Evolutionary conservation across 2,797 vertebrate species (phyloP).

Genomic region (Sebastes itinus): DNA sequence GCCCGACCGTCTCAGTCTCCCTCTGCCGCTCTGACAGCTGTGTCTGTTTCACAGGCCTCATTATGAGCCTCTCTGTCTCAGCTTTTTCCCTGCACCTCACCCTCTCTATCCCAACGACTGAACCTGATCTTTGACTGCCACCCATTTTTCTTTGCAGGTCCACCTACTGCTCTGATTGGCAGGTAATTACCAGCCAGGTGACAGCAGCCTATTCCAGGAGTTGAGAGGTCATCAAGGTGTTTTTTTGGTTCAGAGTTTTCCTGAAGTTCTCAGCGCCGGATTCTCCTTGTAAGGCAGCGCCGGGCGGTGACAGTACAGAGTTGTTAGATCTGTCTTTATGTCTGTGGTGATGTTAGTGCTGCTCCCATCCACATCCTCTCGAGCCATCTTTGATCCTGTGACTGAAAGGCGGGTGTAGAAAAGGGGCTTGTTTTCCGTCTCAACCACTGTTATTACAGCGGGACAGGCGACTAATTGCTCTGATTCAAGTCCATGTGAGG

Average conservation of each 20-base stretch:
- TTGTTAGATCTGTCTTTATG: constrained; percentile 18
- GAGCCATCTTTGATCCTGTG: constrained; percentile 44
- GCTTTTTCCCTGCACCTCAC: not conserved
- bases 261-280: constrained; percentile 20
- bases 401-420: constrained; percentile 22
- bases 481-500: constrained; percentile 37
- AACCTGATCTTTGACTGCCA: constrained; percentile 61
- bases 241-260: constrained; percentile 30
- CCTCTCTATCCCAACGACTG: constrained; percentile 32
- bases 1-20: constrained; percentile 29
- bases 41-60: constrained; percentile 66
- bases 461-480: constrained; percentile 22
- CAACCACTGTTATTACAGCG: constrained; percentile 41
- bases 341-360: constrained; percentile 18
- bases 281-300: constrained; percentile 25
- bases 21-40: constrained; percentile 61
- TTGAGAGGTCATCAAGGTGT: constrained; percentile 64
- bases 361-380: constrained; percentile 33
- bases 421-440: constrained; percentile 29
- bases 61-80: constrained; percentile 56
- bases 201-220: constrained; percentile 69
- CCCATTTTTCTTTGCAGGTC: constrained; percentile 40
- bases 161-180: constrained; percentile 66
- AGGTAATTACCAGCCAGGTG: constrained; percentile 76
- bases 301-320: constrained; percentile 6